Evolutionary conservation across 2,888 invertebrate genomes (phyloP).

Genomic region (Dione vanillae): DNA sequence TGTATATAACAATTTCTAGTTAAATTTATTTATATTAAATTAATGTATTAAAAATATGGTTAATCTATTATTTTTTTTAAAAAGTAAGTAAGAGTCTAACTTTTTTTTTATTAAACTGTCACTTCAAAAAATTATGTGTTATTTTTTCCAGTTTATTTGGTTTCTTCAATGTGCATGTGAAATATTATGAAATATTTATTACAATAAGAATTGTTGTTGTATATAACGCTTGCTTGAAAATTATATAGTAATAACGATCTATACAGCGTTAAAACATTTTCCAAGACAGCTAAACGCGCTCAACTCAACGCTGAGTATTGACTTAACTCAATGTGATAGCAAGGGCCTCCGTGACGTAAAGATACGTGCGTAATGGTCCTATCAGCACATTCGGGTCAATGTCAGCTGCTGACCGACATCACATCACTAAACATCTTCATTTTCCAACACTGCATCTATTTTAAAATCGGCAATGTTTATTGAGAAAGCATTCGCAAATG

Average conservation of each 20-base stretch:
- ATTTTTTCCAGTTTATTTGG: no score
- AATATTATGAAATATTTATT: no score
- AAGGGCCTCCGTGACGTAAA: constrained; percentile 49
- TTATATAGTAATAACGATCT: background rate
- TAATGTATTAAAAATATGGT: no score
- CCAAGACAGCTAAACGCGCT: constrained; percentile 11
- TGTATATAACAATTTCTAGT: background rate
- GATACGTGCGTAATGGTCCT: constrained; percentile 64
- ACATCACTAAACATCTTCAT: constrained; percentile 47
- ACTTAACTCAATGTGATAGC: constrained; percentile 40
- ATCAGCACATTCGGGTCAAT: constrained; percentile 74
- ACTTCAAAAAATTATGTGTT: no score
- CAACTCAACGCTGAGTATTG: constrained; percentile 24
- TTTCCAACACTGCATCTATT: constrained; percentile 55
- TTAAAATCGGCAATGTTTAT: constrained; percentile 46
- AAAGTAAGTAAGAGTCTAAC: no score
- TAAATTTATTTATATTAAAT: no score
- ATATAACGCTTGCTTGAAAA: no score
- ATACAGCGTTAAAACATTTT: constrained; percentile 17
- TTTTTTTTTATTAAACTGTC: no score
- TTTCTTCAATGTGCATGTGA: no score
- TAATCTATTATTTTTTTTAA: no score
- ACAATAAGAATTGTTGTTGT: no score
- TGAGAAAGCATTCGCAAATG: constrained; percentile 43
- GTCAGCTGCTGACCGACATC: constrained; percentile 68